Evolutionary conservation across 2,888 invertebrate genomes (phyloP).

Genomic region (Lydus trimaculatus): DNA sequence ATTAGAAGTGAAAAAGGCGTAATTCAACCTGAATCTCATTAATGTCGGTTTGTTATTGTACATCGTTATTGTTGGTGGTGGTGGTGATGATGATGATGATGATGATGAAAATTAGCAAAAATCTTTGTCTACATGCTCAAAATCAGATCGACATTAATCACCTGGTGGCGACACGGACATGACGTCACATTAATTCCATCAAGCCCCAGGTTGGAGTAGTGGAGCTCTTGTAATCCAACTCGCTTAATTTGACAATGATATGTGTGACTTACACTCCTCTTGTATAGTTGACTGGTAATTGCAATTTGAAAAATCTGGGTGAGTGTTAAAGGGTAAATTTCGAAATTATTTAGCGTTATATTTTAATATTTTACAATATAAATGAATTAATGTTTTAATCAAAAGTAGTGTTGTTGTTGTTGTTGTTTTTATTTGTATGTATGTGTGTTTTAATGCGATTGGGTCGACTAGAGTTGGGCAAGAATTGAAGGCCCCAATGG

Average conservation of each 20-base stretch:
- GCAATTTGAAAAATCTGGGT: not conserved
- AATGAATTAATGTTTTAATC: not conserved
- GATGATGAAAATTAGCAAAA: not conserved
- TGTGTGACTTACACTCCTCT: conserved; percentile 20
- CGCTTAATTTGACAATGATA: conserved; percentile 39
- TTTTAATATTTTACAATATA: not conserved
- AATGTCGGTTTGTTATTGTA: not conserved
- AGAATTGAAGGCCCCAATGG: not conserved
- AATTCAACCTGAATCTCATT: not conserved
- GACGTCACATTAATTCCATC: conserved; percentile 48
- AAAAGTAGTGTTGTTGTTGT: not conserved
- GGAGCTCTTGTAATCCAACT: conserved; percentile 32
- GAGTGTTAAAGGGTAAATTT: not conserved
- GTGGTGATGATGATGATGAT: not conserved
- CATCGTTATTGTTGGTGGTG: too few species aligned
- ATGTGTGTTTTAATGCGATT: not conserved
- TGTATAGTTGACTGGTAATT: not conserved
- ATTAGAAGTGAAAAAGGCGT: not conserved
- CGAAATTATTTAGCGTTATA: not conserved
- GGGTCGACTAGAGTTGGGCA: not conserved
- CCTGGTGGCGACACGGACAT: conserved; percentile 52
- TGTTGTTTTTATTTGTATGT: not conserved
- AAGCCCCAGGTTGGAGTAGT: conserved; percentile 23
- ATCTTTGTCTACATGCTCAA: not conserved
- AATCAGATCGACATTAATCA: conserved; percentile 48